A percentile compares a stretch with the other conserved stretches of the same genome.
phyloP scores from a whole-genome alignment of 2,888 invertebrate genomes.

The Cepaea hortensis region DNA sequence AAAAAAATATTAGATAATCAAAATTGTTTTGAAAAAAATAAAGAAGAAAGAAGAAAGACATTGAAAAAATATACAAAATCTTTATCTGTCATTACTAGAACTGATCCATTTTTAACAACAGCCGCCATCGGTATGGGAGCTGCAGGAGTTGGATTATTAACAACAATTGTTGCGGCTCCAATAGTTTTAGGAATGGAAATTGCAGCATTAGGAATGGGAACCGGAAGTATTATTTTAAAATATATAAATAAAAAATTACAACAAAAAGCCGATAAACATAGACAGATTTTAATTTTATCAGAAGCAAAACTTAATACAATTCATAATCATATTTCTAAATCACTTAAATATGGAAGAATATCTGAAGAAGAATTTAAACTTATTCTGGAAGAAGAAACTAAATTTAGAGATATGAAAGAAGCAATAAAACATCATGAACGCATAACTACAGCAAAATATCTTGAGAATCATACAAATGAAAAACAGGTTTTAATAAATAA shows the following conservation, averaged over 20 bases:
- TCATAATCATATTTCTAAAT: constrained; percentile 24
- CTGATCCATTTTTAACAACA: background rate
- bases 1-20: constrained; percentile 12
- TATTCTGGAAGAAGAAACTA: constrained; percentile 26
- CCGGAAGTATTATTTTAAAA: background rate
- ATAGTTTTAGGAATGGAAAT: background rate
- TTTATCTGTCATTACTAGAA: background rate
- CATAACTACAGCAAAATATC: too few relatives aligned
- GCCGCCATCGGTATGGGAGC: too few relatives aligned
- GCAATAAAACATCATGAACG: too few relatives aligned
- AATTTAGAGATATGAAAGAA: background rate
- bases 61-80: background rate
- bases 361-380: constrained; percentile 24
- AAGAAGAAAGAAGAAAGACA: constrained; percentile 7
- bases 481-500: too few relatives aligned
- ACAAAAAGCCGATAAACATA: constrained; percentile 16
- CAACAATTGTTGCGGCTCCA: background rate
- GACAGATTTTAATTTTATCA: constrained; percentile 24
- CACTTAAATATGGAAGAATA: constrained; percentile 6
- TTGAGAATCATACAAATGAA: too few relatives aligned
- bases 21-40: background rate
- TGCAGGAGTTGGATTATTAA: too few relatives aligned
- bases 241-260: constrained; percentile 20
- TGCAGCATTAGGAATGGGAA: background rate
- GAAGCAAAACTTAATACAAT: constrained; percentile 11